Evolutionary conservation across 2,113 vertebrate genomes (phyloP).

Genomic region (Prochilodus magdalenae): DNA sequence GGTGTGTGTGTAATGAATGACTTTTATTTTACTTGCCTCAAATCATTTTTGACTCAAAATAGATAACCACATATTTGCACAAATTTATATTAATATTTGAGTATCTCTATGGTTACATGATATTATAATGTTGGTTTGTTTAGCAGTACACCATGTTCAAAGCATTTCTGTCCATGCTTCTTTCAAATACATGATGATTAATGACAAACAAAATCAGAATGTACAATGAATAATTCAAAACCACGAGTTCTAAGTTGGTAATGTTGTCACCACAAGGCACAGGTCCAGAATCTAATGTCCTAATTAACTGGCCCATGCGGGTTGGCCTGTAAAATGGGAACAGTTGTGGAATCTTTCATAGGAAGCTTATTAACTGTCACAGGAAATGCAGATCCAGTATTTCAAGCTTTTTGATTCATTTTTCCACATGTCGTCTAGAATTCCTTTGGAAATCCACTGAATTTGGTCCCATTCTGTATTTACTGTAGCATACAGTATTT

Average conservation of each 20-base stretch:
- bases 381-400: background rate
- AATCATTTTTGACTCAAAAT: conserved; percentile 8
- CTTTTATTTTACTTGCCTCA: background rate
- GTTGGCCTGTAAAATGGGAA: conserved; percentile 17
- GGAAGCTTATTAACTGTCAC: background rate
- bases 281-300: conserved; percentile 26
- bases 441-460: background rate
- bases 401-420: background rate
- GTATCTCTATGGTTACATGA: conserved; percentile 7
- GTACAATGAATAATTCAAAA: conserved; percentile 38
- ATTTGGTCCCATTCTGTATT: background rate
- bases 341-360: conserved; percentile 14
- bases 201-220: conserved; percentile 33
- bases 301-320: conserved; percentile 20
- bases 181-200: conserved; percentile 38
- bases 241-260: conserved; percentile 29
- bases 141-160: conserved; percentile 23
- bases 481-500: background rate
- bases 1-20: background rate
- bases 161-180: conserved; percentile 38
- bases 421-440: background rate
- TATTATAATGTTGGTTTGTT: conserved; percentile 27
- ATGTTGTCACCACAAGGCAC: conserved; percentile 46
- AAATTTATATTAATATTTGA: background rate
- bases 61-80: background rate